Evolutionary conservation across 2,113 vertebrate species (phyloP), one percentile per base, ranked within the genome.

Genomic region (Anhinga anhinga): DNA sequence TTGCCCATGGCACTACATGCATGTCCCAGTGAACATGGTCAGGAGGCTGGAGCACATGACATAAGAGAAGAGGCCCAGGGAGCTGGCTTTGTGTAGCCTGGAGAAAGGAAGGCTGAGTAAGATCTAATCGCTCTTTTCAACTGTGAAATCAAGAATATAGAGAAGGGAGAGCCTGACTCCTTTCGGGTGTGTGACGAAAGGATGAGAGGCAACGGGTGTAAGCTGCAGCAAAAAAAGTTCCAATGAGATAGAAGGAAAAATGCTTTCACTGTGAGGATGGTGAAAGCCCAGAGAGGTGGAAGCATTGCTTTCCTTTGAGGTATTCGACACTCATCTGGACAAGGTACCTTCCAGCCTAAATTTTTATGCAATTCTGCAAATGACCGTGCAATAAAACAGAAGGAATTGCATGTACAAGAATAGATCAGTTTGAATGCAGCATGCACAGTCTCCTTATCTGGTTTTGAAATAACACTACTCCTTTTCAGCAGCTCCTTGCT

Each of bases 141-240:
- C 50, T 45, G 19, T 0, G 0, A 62, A 66, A 53, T 67, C 70
- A 82, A 52, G 13, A 7, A 38, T 10, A 11, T 2, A 34, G 70
- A 34, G 63, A 67, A 56, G 15, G 16, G 20, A 67, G 44, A 61
- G 44, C 38, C 69, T 49, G 61, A 21, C 34, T 65, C 4, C 20
- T 40, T 20, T 67, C 69, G 59, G 59, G 10, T 27, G 32, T 50
- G 30, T 3, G 12, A 16, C 1, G 4, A 32, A 74, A 79, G 30
- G 65, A 22, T 3, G 5, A 19, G 15, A 74, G 27, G 38, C 55
- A 73, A 6, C 0, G 4, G 69, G 44, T 6, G 1, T 7, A 14
- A 81, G 36, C 30, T 79, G 66, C 50, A 74, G 55, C 61, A 38
- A 65, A 27, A 69, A 25, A 30, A 86, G 1, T 91, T 80, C 45